A percentile compares a stretch with the other conserved stretches of the same genome.
Conservation (phyloP, 2,888 invertebrate genomes). For the Drosophila kanekoi region DNA sequence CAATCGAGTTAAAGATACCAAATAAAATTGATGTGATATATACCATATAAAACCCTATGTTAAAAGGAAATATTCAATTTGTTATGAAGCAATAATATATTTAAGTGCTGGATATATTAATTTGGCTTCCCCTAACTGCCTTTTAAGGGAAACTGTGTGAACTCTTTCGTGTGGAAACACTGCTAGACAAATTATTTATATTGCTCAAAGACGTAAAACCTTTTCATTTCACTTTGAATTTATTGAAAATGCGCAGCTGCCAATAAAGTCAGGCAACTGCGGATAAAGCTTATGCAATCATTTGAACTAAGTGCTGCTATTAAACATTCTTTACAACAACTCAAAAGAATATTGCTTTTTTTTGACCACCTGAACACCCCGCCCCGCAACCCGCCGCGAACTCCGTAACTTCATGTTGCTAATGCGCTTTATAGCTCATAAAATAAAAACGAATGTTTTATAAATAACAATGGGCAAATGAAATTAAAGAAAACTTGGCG, state of each 20-base stretch:
- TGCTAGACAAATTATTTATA: background rate
- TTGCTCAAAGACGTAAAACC: background rate
- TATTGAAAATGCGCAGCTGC: slow-evolving; percentile 5
- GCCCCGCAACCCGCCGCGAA: no score
- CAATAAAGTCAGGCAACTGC: slow-evolving; percentile 11
- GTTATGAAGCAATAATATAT: no score
- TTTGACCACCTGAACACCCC: slow-evolving; percentile 17
- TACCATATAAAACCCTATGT: no score
- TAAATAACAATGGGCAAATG: slow-evolving; percentile 71
- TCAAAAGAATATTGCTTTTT: slow-evolving; percentile 25
- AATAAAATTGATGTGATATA: no score
- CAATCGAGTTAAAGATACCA: no score
- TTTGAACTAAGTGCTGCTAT: slow-evolving; percentile 30
- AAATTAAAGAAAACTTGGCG: slow-evolving; percentile 61
- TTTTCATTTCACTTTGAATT: background rate
- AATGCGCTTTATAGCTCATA: slow-evolving; percentile 57
- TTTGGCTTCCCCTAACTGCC: no score
- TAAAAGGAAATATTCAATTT: no score
- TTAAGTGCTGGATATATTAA: no score
- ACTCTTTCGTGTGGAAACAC: no score
- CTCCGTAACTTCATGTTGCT: slow-evolving; percentile 26
- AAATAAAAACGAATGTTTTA: slow-evolving; percentile 75
- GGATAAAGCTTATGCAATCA: slow-evolving; percentile 31
- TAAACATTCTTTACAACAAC: slow-evolving; percentile 9
- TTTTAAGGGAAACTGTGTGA: no score